Conservation (phyloP, 2,888 invertebrate species). For the Enoplolaimus lenunculus region DNA sequence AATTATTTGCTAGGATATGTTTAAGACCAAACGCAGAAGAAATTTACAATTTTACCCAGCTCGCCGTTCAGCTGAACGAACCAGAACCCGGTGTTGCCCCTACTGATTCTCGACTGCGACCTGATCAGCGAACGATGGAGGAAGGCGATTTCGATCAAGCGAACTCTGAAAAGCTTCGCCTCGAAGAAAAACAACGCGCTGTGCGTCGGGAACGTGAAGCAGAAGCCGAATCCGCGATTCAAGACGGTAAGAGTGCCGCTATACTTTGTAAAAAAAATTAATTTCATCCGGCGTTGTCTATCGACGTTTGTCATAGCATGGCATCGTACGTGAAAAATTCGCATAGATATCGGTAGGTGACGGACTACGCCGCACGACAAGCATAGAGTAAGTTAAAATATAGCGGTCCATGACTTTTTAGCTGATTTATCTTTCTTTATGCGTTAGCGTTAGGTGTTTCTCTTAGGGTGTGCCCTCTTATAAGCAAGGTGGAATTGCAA, state of each 20-base stretch:
- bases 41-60: constrained; percentile 82
- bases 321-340: no score
- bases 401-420: no score
- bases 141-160: constrained; percentile 47
- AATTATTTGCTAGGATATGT: no score
- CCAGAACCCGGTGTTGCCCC: constrained; percentile 78
- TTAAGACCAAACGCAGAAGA: constrained; percentile 53
- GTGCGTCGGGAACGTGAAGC: constrained; percentile 62
- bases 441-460: no score
- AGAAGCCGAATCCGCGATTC: constrained; percentile 54
- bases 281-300: not conserved
- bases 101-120: constrained; percentile 76
- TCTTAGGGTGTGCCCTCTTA: no score
- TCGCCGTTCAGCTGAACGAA: constrained; percentile 93
- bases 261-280: not conserved
- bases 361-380: no score
- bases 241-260: constrained; percentile 44
- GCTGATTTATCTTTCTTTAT: no score
- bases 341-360: no score
- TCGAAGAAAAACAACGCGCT: constrained; percentile 88
- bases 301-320: no score
- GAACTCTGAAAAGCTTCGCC: constrained; percentile 46
- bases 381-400: no score
- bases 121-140: constrained; percentile 96
- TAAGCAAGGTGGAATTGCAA: no score